Base-by-base conservation (phyloP, 2,888 invertebrate species). In the Tipula unca region DNA sequence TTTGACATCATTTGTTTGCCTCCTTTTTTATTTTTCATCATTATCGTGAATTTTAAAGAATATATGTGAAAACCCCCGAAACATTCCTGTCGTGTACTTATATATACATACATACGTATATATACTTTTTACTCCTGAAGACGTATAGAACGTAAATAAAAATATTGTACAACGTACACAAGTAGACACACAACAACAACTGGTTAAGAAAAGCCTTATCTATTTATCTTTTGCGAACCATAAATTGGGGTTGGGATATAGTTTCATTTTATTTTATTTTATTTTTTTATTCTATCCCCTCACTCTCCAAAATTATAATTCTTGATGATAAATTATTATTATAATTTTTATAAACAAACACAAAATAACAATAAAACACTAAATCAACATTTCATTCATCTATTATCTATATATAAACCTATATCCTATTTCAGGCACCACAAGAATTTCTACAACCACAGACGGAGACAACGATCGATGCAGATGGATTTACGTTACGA, bases 401-500 rank as follows among this genome's bases (percentile, higher is more conserved):
- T 48, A 48, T 48, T 39, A 35, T 35, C 3, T 35, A 35, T 8
- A 39, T 10, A 39, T 39, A 10, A 10, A 32, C 32, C 6, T 35
- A 35, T 35, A 35, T n/a, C n/a, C 8, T 82, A 32, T 35, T 86
- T 10, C 87, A 91, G 90, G 90, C 90, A 3, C 88, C 89, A 86
- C 87, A 89, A 20, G 89, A 90, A 25, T 89, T 90, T 87, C 87
- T 91, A 84, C 90, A 91, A 86, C 90, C 90, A 17, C 89, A 88
- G 86, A 89, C 89, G 83, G 91, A 91, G 85, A 89, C 89, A 54
- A 90, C 89, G 85, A 89, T 91, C 82, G 88, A 89, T 39, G 90
- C 90, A 86, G 90, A 91, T 87, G 90, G 90, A 83, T 91, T 90
- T 86, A 89, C 89, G 84, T 88, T 91, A 87, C 89, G 89, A 17